phyloP scores from a whole-genome alignment of 1,140 invertebrate genomes.

The Littorina saxatilis region DNA sequence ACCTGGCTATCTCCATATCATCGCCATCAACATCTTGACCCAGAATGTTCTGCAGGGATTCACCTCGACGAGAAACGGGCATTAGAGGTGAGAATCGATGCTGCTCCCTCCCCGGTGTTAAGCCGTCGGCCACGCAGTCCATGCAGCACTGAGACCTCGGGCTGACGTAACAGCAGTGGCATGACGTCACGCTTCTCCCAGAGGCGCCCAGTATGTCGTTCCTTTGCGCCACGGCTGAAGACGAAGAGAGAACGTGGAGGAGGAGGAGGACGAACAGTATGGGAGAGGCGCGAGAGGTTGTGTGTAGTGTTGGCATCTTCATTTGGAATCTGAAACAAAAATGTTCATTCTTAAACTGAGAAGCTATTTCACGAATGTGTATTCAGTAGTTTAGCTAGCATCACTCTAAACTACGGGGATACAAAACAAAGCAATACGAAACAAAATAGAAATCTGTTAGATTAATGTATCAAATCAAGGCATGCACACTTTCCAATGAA shows the following conservation, averaged over 20 bases:
- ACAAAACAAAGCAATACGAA: too few relatives aligned
- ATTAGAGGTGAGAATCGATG: neutral
- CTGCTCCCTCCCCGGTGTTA: neutral
- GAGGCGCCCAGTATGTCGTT: neutral
- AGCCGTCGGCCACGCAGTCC: conserved; percentile 4
- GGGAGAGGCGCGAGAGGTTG: neutral
- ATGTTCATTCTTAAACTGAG: too few relatives aligned
- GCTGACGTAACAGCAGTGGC: neutral
- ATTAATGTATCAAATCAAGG: too few relatives aligned
- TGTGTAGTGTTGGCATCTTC: neutral
- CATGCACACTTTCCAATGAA: too few relatives aligned
- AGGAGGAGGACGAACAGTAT: neutral
- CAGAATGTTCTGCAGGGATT: neutral
- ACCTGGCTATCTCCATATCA: too few relatives aligned
- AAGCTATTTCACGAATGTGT: too few relatives aligned
- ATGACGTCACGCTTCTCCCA: neutral
- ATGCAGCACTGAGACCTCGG: neutral
- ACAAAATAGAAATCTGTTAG: too few relatives aligned
- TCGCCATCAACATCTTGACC: too few relatives aligned
- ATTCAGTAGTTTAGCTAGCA: too few relatives aligned
- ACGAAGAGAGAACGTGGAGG: neutral
- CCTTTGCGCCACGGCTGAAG: neutral
- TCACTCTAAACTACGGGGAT: too few relatives aligned
- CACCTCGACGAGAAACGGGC: neutral
- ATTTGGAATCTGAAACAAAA: neutral